Evolutionary conservation across 2,888 invertebrate species (phyloP).

Genomic region (Athalia cordata): DNA sequence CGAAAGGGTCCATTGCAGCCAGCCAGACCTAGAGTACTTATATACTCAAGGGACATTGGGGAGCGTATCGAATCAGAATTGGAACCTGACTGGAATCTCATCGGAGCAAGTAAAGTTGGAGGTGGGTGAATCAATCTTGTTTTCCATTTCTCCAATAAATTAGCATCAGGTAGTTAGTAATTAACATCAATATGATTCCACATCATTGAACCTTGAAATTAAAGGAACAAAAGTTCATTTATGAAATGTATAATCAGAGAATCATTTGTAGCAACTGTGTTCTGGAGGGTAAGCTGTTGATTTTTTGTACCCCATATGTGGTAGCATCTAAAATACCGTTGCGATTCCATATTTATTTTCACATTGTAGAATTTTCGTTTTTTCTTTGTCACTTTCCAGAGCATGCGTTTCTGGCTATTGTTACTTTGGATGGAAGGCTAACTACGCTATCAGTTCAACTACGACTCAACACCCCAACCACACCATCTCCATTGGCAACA

Average conservation of each 20-base stretch:
- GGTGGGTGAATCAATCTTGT: constrained; percentile 61
- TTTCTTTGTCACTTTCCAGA: constrained; percentile 67
- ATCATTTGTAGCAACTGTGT: constrained; percentile 25
- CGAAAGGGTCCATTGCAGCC: constrained; percentile 76
- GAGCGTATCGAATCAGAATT: constrained; percentile 74
- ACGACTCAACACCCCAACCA: constrained; percentile 73
- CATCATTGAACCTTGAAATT: background rate
- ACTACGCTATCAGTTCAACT: constrained; percentile 79
- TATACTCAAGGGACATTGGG: constrained; percentile 77
- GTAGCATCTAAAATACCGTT: background rate
- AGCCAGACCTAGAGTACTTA: constrained; percentile 78
- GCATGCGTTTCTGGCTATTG: constrained; percentile 79
- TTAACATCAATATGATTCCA: background rate
- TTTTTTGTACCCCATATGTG: background rate
- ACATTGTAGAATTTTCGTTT: background rate
- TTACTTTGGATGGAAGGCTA: constrained; percentile 79
- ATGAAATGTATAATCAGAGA: constrained; percentile 17
- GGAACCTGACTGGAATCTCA: constrained; percentile 79
- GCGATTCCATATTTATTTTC: background rate
- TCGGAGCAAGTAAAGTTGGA: constrained; percentile 77
- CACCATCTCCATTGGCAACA: constrained; percentile 57
- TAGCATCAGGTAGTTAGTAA: background rate
- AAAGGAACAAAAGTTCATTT: background rate
- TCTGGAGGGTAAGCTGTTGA: constrained; percentile 25
- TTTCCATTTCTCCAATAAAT: background rate